A percentile compares a stretch with the other conserved stretches of the same genome.
Conservation (phyloP, 2,113 vertebrate genomes). For the Athene noctua region DNA sequence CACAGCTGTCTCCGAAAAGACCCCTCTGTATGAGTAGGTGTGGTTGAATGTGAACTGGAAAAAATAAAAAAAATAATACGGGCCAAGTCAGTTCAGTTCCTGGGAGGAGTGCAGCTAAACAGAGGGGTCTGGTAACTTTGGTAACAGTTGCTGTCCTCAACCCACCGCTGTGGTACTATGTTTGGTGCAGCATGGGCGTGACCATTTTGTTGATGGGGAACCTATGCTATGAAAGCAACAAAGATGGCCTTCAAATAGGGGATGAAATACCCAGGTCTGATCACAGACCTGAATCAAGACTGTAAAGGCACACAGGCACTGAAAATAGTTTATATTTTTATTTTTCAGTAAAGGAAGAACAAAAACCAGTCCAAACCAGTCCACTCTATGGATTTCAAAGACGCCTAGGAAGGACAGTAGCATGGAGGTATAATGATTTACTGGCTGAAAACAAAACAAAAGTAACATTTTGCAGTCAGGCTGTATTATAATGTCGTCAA, state of each 20-base stretch:
- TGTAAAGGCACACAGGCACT: background rate
- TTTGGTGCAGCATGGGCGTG: background rate
- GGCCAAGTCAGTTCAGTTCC: background rate
- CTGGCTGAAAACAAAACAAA: slow-evolving; percentile 53
- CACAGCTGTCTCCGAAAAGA: background rate
- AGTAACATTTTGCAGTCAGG: slow-evolving; percentile 50
- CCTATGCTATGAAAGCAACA: background rate
- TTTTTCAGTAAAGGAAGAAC: slow-evolving; percentile 83
- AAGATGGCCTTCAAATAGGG: background rate
- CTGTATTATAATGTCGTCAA: slow-evolving; percentile 60
- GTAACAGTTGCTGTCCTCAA: background rate
- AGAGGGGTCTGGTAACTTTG: background rate
- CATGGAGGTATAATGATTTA: slow-evolving; percentile 84
- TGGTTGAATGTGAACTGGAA: background rate
- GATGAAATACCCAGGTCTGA: background rate
- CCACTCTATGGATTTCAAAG: slow-evolving; percentile 93
- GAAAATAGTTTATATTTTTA: slow-evolving; percentile 54
- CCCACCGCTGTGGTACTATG: background rate
- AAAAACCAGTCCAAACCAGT: slow-evolving; percentile 85
- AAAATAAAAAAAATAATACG: background rate
- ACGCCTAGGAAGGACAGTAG: slow-evolving; percentile 81
- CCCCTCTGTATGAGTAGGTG: background rate
- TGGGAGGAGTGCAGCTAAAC: background rate
- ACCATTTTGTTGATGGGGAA: background rate
- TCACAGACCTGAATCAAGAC: background rate